Evolutionary conservation across 2,113 vertebrate species (phyloP), one percentile per base, ranked within the genome.

Genomic region (Archilochus colubris): DNA sequence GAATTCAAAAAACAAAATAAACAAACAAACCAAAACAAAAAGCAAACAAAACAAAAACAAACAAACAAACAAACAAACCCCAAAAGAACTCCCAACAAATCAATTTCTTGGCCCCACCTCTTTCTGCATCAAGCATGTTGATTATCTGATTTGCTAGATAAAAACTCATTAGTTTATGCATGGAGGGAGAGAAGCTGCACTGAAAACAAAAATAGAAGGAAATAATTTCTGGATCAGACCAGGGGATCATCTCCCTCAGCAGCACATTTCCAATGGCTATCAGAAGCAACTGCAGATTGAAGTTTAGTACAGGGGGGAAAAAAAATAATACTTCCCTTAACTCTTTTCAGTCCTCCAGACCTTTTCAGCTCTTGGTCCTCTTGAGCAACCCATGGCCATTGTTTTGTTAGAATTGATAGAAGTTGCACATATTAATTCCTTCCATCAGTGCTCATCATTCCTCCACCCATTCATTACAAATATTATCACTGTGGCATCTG

Each of bases 1-100:
- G 14, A 20, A 24, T 40, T 11, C 10, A 53, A 10, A 10, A 9
- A 16, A 5, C 38, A 9, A 20, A 5, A 8, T 27, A 12, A 4
- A 3, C 12, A 16, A 48, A 3, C 2, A 19, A 20, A 24, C 9
- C 38, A 14, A 53, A 12, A 12, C 38, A 9, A 16, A 5, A 33
- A 33, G 33, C 33, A 33, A 33, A 8, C 21, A 40, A 40, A 40
- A 40, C 38, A 40, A 40, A 9, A 40, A 40, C 38, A 40, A 40
- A 40, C 38, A 9, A 20, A 4, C 6, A n/a, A 12, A 4, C 2
- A 15, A 16, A 48, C 3, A 2, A 19, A 20, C 19, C 36, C 36
- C 11, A 53, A 12, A 12, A 9, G 13, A 5, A 8, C 20, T 19
- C 21, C 8, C 44, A 48, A 14, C 20, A 21, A 27, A 55, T 14